Base-by-base conservation (phyloP, 2,888 invertebrate genomes). In the Caenorhabditis sinica region DNA sequence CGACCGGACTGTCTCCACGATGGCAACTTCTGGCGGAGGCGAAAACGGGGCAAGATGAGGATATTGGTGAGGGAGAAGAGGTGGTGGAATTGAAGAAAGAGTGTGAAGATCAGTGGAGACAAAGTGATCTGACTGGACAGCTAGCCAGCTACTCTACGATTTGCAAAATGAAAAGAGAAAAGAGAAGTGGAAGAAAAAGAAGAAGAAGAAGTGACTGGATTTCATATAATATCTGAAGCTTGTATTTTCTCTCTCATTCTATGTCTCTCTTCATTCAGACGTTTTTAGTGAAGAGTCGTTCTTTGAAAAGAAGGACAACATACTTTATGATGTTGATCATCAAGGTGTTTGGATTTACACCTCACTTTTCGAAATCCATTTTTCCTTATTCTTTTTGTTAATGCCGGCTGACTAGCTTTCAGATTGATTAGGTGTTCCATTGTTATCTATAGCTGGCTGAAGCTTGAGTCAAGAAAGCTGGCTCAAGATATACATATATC, bases 41-140 rank as follows among this genome's bases (percentile, higher is more conserved):
- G 36, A 40, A 63, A 53, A 63, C n/a, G 40, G 40, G 40, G 33
- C 33, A 40, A 13, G 40, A 40, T 40, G 40, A 40, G 40, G 40
- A 40, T 40, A 40, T 40, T 40, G 49, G 36, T 40, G 65, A 65
- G 36, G 65, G 28, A 49, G 28, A 28, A 11, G 23, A 23, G 56
- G 23, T 20, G 56, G 23, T 56, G 15, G 25, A 28, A n/a, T n/a
- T 28, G 28, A 8, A 17, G 33, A 58, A 43, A 76, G 68, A 76
- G 76, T 76, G 68, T 68, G 76, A 68, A 76, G 76, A 76, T 76
- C 76, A 68, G 77, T 45, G 68, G 77, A 68, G 68, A 60, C 68
- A 68, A 60, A 51, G 77, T 77, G 77, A 77, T 77, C 77, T 77
- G 40, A 66, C 69, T 77, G 71, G 51, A 49, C 77, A 69, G 45